Evolutionary conservation across 2,797 vertebrate species (phyloP).

Genomic region (Girardinus metallicus): DNA sequence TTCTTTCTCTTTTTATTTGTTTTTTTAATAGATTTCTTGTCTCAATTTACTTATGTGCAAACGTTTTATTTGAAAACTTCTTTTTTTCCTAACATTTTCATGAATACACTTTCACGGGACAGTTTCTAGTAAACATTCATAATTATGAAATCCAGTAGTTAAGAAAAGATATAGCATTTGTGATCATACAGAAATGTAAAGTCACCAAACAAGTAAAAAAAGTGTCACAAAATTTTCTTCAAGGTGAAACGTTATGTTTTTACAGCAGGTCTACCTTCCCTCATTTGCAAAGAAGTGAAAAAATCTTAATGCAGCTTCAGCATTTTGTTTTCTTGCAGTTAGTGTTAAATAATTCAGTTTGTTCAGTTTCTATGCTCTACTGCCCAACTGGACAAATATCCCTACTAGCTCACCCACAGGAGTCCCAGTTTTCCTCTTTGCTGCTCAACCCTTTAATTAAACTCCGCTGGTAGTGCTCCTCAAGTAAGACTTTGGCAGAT

Average conservation of each 20-base stretch:
- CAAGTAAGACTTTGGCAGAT: neutral
- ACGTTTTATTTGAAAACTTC: neutral
- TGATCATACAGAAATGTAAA: neutral
- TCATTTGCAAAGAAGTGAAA: neutral
- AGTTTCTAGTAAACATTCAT: neutral
- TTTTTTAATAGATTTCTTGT: neutral
- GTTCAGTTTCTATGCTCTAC: neutral
- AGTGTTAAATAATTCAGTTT: neutral
- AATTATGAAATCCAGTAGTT: neutral
- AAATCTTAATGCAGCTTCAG: neutral
- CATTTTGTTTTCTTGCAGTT: neutral
- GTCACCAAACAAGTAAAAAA: neutral
- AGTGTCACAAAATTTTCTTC: neutral
- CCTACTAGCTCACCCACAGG: neutral
- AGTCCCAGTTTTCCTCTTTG: neutral
- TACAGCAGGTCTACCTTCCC: neutral
- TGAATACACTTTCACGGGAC: neutral
- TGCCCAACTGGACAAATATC: neutral
- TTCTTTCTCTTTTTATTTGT: neutral
- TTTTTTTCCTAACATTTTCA: neutral
- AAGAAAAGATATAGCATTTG: neutral
- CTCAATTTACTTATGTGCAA: neutral
- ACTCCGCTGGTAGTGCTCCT: neutral
- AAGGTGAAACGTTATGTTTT: neutral
- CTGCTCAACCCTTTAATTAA: slow-evolving; percentile 6